Conservation (phyloP, 2,888 invertebrate genomes). For the Camponotus fellah region DNA sequence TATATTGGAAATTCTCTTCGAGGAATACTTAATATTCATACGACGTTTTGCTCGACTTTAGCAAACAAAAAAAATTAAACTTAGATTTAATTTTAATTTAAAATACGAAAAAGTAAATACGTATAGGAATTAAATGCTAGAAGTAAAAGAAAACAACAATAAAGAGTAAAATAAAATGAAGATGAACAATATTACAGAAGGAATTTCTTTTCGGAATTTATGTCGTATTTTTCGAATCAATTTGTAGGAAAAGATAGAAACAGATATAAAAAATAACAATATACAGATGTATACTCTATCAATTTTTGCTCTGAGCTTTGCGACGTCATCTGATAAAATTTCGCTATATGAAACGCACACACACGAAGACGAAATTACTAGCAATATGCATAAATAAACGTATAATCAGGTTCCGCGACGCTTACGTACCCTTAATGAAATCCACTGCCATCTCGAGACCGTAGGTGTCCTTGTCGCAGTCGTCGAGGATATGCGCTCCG, state of each 20-base stretch:
- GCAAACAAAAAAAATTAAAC: neutral
- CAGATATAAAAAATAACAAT: constrained; percentile 8
- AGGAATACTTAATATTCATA: constrained; percentile 2
- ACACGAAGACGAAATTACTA: neutral
- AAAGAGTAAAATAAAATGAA: neutral
- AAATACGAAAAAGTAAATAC: neutral
- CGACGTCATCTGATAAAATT: neutral
- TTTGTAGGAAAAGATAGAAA: neutral
- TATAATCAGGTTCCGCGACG: neutral
- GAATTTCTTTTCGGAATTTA: neutral
- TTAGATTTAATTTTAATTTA: neutral
- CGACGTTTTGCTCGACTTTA: neutral
- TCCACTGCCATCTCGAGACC: constrained; percentile 97
- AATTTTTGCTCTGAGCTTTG: neutral
- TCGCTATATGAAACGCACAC: neutral
- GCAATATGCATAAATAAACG: neutral
- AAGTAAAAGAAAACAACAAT: neutral
- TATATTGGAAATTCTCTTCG: constrained; percentile 20
- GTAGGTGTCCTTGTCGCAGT: constrained; percentile 97
- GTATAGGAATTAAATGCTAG: neutral
- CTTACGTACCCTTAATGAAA: constrained; percentile 94
- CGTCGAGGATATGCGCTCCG: constrained; percentile 95
- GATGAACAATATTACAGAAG: neutral
- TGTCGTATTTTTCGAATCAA: neutral
- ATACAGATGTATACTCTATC: neutral